Conservation (phyloP, 2,113 vertebrate genomes). For the Daboia siamensis region DNA sequence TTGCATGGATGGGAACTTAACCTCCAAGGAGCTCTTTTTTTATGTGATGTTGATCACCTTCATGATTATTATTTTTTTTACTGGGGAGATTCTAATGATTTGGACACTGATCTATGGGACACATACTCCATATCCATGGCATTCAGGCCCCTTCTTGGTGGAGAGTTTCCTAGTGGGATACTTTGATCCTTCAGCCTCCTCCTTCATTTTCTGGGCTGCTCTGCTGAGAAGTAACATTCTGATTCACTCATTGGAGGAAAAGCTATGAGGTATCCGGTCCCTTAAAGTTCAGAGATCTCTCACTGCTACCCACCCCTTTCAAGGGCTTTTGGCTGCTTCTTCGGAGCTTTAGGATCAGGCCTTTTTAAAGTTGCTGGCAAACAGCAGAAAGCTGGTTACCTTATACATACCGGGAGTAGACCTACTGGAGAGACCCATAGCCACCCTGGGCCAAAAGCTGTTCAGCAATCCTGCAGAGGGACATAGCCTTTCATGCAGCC, state of each 20-base stretch:
- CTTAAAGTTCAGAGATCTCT: not conserved
- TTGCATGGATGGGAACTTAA: not conserved
- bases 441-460: too few relatives aligned
- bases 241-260: not conserved
- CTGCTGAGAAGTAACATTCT: too few relatives aligned
- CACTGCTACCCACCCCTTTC: not conserved
- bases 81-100: not conserved
- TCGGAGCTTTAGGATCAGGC: not conserved
- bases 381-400: not conserved
- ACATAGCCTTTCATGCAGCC: too few relatives aligned
- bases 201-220: not conserved
- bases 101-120: not conserved
- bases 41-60: not conserved
- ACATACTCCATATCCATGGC: too few relatives aligned
- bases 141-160: too few relatives aligned
- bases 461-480: too few relatives aligned
- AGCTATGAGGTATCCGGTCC: not conserved
- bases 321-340: not conserved
- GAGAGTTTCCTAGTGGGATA: not conserved
- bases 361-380: not conserved
- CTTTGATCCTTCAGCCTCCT: not conserved
- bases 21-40: not conserved
- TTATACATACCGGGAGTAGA: too few relatives aligned
- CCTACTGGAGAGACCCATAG: too few relatives aligned
- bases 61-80: not conserved